Percentiles rank a stretch among this genome's conserved stretches.
Conservation (phyloP, 2,113 vertebrate species). For the Sander vitreus region DNA sequence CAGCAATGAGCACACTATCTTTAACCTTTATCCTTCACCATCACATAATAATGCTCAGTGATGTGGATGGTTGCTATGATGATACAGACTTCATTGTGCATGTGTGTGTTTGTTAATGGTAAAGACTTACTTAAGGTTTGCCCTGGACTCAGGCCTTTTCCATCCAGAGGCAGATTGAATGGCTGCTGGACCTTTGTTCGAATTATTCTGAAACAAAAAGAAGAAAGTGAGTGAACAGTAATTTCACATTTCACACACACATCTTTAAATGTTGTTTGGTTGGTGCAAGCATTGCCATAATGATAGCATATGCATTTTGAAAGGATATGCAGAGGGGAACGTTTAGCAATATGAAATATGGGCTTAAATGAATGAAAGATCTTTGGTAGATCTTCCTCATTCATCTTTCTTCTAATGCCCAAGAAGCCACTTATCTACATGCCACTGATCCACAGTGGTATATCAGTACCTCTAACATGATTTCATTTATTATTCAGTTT, state of each 20-base stretch:
- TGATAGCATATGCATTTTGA: neutral
- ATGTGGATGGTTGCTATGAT: neutral
- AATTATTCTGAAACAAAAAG: slow-evolving; percentile 86
- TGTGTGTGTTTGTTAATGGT: slow-evolving; percentile 7
- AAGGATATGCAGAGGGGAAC: neutral
- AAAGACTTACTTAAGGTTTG: slow-evolving; percentile 89
- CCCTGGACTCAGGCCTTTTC: slow-evolving; percentile 90
- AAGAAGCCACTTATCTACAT: neutral
- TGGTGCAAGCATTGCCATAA: neutral
- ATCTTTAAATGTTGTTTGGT: neutral
- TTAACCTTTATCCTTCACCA: slow-evolving; percentile 56
- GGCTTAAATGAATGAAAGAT: neutral
- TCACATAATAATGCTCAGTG: slow-evolving; percentile 6
- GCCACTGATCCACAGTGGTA: neutral
- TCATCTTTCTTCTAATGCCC: neutral
- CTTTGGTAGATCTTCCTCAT: neutral
- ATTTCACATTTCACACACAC: neutral
- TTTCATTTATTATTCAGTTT: slow-evolving; percentile 37
- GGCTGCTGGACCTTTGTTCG: slow-evolving; percentile 94
- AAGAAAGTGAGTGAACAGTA: neutral
- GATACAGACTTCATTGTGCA: neutral
- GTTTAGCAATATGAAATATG: neutral
- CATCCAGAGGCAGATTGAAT: slow-evolving; percentile 91
- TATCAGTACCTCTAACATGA: neutral
- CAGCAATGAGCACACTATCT: slow-evolving; percentile 13